Base-by-base conservation (phyloP, 2,888 invertebrate genomes). In the Branchellion lobata region DNA sequence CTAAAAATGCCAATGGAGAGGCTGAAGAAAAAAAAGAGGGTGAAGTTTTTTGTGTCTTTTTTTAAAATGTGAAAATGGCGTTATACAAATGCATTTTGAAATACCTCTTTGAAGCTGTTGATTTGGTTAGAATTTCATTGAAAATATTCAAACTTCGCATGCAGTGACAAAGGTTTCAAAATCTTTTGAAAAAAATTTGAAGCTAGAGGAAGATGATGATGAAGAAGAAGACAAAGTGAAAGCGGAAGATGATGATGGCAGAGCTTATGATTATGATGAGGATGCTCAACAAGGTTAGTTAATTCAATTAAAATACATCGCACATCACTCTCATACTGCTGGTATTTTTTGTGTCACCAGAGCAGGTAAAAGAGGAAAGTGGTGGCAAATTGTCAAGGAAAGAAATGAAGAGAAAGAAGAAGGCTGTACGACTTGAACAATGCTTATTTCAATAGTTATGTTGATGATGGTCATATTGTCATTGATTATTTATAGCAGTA, bases 371-470 rank as follows among this genome's bases (percentile, higher is more conserved):
- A 14, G 79, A 79, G 18, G 78, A 65, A 14, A 65, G 53, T 29
- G 86, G 85, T 81, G 81, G 85, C 53, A 86, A 85, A 80, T 47
- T 77, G 8, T 80, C 80, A 40, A 86, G 85, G 80, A 87, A 87
- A 81, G 87, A 87, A 80, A 51, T 85, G 74, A 87, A 86, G 81
- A 87, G 86, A 81, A 79, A 85, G 21, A 86, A 86, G 82, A 87
- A 87, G 82, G 84, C 84, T 83, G 86, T 85, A 80, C 72, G 82
- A 61, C 24, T 61, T 24, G 0, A n/a, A 68, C 24, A 34, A n/a
- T 40, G 3, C 24, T 34, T 71, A 53, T 21, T 18, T 1, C n/a
- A 80, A 72, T 29, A 5, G 18, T 14, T 68, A 8, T 21, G 33
- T 24, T 61, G 3, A 65, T 57, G 21, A 33, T 47, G n/a, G n/a